Evolutionary conservation across 2,888 invertebrate genomes (phyloP).

Genomic region (Oasisia sp.): DNA sequence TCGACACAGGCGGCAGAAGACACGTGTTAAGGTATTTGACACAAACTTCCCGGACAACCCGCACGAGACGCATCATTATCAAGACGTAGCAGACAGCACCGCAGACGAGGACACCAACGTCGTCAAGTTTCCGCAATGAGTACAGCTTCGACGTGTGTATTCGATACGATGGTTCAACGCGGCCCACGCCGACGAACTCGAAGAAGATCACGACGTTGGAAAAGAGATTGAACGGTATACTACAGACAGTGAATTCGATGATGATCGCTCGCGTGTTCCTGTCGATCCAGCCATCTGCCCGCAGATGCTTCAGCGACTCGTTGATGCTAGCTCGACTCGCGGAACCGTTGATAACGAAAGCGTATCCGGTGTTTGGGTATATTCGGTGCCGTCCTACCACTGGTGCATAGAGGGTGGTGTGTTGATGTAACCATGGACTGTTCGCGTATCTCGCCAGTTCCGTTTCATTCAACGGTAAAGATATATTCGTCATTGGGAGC

Average conservation of each 20-base stretch:
- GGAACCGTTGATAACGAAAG: not conserved
- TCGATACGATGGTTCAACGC: conserved; percentile 78
- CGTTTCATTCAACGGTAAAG: not conserved
- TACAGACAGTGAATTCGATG: conserved; percentile 2
- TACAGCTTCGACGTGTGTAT: not conserved
- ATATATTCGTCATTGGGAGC: not conserved
- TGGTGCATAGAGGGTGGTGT: not conserved
- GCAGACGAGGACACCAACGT: not conserved
- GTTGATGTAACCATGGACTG: not conserved
- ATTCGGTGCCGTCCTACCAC: not conserved
- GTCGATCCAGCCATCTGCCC: not conserved
- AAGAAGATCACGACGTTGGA: conserved; percentile 19
- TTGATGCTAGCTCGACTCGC: not conserved
- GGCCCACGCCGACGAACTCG: conserved; percentile 71
- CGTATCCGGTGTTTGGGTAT: not conserved
- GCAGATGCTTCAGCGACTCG: not conserved
- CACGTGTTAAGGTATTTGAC: not conserved
- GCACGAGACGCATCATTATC: not conserved
- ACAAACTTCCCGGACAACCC: not conserved
- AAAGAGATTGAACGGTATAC: conserved; percentile 21
- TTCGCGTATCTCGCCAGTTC: not conserved
- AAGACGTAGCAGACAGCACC: not conserved
- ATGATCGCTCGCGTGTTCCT: not conserved
- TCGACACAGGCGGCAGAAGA: not conserved
- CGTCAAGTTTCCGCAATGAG: not conserved